Conservation (phyloP, 2,888 invertebrate species). For the Chaitophorus viminalis region DNA sequence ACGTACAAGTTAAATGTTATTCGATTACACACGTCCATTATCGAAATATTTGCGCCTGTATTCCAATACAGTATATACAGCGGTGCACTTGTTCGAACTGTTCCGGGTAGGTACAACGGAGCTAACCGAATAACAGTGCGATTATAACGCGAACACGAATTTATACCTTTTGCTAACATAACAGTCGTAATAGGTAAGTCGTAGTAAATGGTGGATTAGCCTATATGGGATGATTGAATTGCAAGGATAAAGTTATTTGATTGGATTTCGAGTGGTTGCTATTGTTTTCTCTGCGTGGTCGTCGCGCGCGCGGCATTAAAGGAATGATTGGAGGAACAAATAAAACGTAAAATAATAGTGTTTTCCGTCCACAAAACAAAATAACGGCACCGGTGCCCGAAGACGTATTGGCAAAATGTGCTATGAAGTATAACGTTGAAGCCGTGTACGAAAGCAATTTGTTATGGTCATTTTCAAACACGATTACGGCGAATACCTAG, state of each 20-base stretch:
- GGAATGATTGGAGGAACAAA: background rate
- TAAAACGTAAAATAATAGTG: background rate
- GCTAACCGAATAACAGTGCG: no score
- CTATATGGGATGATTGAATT: constrained; percentile 3
- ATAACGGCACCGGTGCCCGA: background rate
- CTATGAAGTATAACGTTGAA: background rate
- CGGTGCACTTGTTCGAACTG: no score
- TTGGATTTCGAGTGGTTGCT: constrained; percentile 21
- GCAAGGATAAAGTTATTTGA: background rate
- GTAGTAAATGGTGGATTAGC: constrained; percentile 6
- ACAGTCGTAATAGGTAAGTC: no score
- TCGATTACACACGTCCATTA: no score
- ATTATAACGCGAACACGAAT: no score
- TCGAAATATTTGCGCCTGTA: no score
- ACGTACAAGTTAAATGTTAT: no score
- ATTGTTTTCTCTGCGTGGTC: background rate
- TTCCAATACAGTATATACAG: no score
- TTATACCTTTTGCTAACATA: no score
- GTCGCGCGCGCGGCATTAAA: no score
- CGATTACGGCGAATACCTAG: background rate
- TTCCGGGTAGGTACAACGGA: no score
- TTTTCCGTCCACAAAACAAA: background rate
- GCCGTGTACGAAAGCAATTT: background rate
- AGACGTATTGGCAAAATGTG: background rate
- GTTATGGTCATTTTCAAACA: background rate